Base-by-base conservation (phyloP, 1,140 invertebrate genomes). In the Dendrolimus punctatus region DNA sequence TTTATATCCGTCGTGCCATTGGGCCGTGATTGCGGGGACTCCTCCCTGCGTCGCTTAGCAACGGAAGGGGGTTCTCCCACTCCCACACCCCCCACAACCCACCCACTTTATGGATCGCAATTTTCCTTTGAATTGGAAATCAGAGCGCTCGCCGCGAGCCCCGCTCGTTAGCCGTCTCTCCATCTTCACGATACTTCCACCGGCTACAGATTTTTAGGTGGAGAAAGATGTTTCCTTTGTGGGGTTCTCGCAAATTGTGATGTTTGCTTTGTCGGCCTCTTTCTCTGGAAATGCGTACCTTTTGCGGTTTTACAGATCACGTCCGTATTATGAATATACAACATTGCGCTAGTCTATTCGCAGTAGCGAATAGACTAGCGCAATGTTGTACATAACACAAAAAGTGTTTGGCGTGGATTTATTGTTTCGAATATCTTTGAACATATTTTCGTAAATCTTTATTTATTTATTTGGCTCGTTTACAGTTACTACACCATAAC, bases 11-110 rank as follows among this genome's bases (percentile, higher is more conserved):
- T 88, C 88, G 85, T 84, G 81, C 86, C 65, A 88, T 88, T 88
- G 86, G 83, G 80, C 86, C 79, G 82, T 86, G 86, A 88, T 88
- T 88, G 76, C 76, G 73, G 81, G 66, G 74, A 70, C 85, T 85
- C 86, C 87, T 86, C 87, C 88, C 88, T 86, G 85, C 81, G 90
- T 90, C 87, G 75, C 89, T 86, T 89, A 86, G 88, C 85, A 81
- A 90, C 89, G 81, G 81, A 64, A 74, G 72, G 71, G 73, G 69
- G 73, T 72, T 73, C 76, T 82, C 87, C 80, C 74, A 83, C 78
- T 78, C 84, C 75, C 80, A 77, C 82, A 83, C 79, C 73, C 82
- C 78, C 76, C 83, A 73, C 81, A 71, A 71, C 73, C 66, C 76
- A 60, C 68, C 72, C 73, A 68, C 69, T 77, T 85, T 87, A 86